A percentile compares a stretch with the other conserved stretches of the same genome.
These are phyloP conservation scores for Argyrosomus regius DNA, from an alignment of 2,797 vertebrate species.

Conservation along the genomic window DNA sequence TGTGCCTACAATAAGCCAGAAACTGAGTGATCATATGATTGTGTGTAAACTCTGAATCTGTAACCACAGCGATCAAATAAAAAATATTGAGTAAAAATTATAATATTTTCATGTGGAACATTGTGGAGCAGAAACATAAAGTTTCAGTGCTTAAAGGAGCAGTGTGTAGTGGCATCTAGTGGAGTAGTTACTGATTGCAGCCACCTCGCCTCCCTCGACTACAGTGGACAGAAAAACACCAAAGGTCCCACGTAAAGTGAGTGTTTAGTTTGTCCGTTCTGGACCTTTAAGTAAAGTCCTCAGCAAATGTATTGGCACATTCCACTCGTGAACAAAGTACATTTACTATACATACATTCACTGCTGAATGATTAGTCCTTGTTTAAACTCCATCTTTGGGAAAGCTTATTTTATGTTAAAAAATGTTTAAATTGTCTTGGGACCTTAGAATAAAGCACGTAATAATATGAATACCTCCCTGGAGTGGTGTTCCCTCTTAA, in stretches of 20 bases:
- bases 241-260: no score
- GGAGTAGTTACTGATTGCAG: no score
- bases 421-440: constrained; percentile 10
- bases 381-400: constrained; percentile 15
- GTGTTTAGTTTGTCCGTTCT: no score
- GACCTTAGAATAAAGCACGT: not conserved
- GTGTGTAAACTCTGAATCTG: not conserved
- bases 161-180: no score
- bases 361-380: not conserved
- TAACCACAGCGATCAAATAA: not conserved
- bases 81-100: not conserved
- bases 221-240: no score
- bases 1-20: no score
- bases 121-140: not conserved
- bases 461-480: constrained; percentile 19
- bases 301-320: not conserved
- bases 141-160: not conserved
- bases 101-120: not conserved
- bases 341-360: not conserved
- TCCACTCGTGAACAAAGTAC: not conserved
- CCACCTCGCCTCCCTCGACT: no score
- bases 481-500: not conserved
- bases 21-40: no score
- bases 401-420: constrained; percentile 3
- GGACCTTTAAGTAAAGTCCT: no score